Base-by-base conservation (phyloP, 2,797 vertebrate species). In the Apogon hyalosoma region DNA sequence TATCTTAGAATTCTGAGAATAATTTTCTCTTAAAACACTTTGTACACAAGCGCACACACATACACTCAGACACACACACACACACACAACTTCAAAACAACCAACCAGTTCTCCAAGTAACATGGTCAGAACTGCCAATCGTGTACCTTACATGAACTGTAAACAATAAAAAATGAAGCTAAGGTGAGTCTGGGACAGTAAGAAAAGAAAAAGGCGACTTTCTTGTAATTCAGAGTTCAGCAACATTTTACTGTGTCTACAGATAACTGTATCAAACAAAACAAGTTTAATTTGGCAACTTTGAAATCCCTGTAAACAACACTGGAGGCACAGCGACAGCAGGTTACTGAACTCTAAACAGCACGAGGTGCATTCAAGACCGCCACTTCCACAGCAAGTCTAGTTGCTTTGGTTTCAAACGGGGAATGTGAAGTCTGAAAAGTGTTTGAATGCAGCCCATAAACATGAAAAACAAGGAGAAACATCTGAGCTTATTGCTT, bases 301-400 rank as follows among this genome's bases (percentile, higher is more conserved):
- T 69, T 76, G 11, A 65, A 83, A 77, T 88, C 82, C 75, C 81
- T 88, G 88, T 90, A 87, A 90, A 88, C 75, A 42, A 69, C n/a
- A 69, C 56, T 67, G 83, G 77, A 82, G 86, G 84, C 86, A 88
- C 85, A 82, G 86, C 7, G 83, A 85, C 77, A 64, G 82, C 18
- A 54, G 41, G 66, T 77, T 51, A 68, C 80, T 74, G 66, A 86
- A 79, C 77, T 73, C 74, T 73, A 47, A 4, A 43, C 67, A 74
- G 51, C 56, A 28, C 13, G 74, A 64, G 79, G 56, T 77, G 71
- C 72, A 40, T 81, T 79, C 85, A 77, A 73, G 77, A 69, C 60
- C 21, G n/a, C 31, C 19, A 79, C 86, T 38, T 78, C 59, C 52
- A 48, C 49, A 69, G 67, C 70, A 45, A 67, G 73, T 64, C 56